phyloP scores from a whole-genome alignment of 2,888 invertebrate species.

The Megamerina dolium region DNA sequence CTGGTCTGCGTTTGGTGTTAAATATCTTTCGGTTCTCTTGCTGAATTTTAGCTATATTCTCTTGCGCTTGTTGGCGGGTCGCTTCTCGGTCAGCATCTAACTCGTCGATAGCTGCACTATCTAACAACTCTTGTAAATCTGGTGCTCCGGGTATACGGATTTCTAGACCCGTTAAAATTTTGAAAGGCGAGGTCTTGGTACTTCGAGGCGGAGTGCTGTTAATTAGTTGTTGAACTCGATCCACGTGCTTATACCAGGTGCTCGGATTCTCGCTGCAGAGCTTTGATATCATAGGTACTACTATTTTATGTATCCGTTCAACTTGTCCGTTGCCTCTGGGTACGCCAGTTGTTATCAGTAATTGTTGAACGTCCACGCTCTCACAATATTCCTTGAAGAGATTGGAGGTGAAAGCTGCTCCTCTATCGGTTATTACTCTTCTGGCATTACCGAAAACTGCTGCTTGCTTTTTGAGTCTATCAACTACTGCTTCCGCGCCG shows the following conservation, averaged over 20 bases:
- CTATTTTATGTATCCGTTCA: slow-evolving; percentile 31
- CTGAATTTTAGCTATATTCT: slow-evolving; percentile 11
- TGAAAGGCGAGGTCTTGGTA: slow-evolving; percentile 15
- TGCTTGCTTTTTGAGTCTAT: slow-evolving; percentile 20
- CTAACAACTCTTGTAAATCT: slow-evolving; percentile 2
- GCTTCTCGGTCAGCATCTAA: neutral
- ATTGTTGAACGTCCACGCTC: slow-evolving; percentile 26
- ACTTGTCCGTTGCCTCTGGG: no score
- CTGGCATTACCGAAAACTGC: slow-evolving; percentile 2
- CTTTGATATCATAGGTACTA: slow-evolving; percentile 36
- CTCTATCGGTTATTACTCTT: neutral
- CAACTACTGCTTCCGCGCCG: no score
- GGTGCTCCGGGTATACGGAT: neutral
- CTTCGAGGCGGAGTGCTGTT: no score
- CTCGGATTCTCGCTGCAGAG: slow-evolving; percentile 27
- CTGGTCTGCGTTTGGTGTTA: no score
- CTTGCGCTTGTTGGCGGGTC: slow-evolving; percentile 6
- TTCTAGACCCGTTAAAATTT: slow-evolving; percentile 13
- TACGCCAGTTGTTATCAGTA: slow-evolving; percentile 37
- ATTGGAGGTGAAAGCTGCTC: no score
- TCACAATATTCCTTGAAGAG: slow-evolving; percentile 33
- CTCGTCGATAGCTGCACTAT: slow-evolving; percentile 1
- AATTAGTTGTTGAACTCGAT: no score
- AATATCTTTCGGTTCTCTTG: slow-evolving; percentile 7
- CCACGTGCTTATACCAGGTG: no score